Conservation (phyloP, 37 sponge, comb jelly and placozoan species). For the Hexactinellida sp. region DNA sequence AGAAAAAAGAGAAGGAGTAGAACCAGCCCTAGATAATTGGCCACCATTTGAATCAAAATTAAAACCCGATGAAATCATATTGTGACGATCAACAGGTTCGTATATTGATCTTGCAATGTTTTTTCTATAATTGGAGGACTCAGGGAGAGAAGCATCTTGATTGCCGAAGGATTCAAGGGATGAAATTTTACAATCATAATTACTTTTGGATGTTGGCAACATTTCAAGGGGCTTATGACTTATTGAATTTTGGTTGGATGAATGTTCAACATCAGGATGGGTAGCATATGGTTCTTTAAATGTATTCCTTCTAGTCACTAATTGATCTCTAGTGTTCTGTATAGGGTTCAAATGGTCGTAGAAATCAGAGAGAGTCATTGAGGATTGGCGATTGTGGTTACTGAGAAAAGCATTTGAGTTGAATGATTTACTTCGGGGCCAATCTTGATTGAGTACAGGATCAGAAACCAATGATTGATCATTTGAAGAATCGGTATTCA, state of each 20-base stretch:
- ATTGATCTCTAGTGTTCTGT: not conserved
- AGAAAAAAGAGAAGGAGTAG: not conserved
- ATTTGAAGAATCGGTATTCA: not conserved
- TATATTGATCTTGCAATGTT: no score
- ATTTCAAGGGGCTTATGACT: not conserved
- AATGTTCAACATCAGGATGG: no score
- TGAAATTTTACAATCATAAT: not conserved
- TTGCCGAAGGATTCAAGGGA: not conserved
- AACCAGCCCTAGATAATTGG: not conserved
- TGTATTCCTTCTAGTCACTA: no score
- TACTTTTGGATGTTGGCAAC: not conserved
- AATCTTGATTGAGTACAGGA: not conserved
- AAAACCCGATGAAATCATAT: no score
- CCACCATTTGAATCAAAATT: not conserved
- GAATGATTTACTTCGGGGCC: not conserved
- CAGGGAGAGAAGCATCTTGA: no score
- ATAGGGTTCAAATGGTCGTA: not conserved
- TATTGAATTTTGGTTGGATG: not conserved
- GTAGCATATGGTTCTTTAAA: no score
- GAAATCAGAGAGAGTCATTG: not conserved
- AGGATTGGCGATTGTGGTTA: not conserved
- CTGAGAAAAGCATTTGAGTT: not conserved
- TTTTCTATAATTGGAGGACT: no score
- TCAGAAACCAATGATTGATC: not conserved
- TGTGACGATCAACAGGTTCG: no score